Base-by-base conservation (phyloP, 2,113 vertebrate genomes). In the Clarias magur region DNA sequence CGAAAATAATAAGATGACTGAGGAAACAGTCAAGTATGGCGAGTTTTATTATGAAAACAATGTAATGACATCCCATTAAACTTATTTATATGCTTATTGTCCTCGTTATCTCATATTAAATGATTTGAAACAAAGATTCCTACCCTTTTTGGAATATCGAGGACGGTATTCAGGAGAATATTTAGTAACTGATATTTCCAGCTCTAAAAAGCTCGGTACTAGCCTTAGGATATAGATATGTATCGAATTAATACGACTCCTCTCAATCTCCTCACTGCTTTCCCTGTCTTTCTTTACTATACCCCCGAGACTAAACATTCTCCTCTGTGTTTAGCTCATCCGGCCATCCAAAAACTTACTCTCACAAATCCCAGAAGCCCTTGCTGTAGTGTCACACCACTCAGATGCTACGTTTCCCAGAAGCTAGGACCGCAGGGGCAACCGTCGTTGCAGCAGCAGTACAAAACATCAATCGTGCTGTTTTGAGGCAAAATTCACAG, bases 351-450 rank as follows among this genome's bases (percentile, higher is more conserved):
- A 70, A 70, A 76, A 30, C 42, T 4, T 19, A 38, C 80, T 83
- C 59, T 86, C 83, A 19, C 79, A 85, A 82, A 85, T 82, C 82
- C 83, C 88, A 79, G 15, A 79, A 85, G 60, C 60, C 80, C 79
- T 65, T 80, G 80, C 42, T 80, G 80, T 12, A 85, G 34, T 63
- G 21, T 82, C 82, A 65, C 62, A 34, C 53, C 34, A 6, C 65
- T 85, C 68, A 30, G 57, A 88, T 86, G 72, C 59, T 65, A 13
- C 56, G 48, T 25, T 56, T 83, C 56, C 73, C 84, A 65, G 84
- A 65, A 83, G 57, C 76, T 70, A 17, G 62, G 60, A 56, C 30
- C 56, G 21, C 56, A 76, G 65, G 15, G 13, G 15, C 15, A 2
- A 30, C 16, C 42, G 25, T 17, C 70, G 57, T 23, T 53, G 13